These are phyloP conservation scores for Falco concolor DNA, from an alignment of 2,797 vertebrate genomes.

Conservation along the genomic window DNA sequence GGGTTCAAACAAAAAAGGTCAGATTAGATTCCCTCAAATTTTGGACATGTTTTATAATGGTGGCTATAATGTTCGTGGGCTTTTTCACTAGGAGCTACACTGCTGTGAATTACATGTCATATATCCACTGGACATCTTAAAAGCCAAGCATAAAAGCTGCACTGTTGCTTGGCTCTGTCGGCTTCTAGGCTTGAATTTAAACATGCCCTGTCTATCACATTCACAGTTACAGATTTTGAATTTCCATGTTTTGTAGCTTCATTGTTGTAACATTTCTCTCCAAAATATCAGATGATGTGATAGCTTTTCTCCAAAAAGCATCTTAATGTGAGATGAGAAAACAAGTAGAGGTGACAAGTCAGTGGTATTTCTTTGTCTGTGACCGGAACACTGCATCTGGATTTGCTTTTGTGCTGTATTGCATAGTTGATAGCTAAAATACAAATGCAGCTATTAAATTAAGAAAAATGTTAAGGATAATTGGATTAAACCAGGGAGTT, in stretches of 20 bases:
- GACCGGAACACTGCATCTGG: neutral
- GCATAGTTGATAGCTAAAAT: neutral
- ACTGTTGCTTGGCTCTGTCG: neutral
- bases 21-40: neutral
- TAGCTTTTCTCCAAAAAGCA: neutral
- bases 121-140: neutral
- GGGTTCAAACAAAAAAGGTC: neutral
- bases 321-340: neutral
- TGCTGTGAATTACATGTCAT: neutral
- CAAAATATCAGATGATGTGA: neutral
- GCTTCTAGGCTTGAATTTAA: neutral
- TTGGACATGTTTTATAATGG: neutral
- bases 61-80: neutral
- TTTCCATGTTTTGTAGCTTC: neutral
- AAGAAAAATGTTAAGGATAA: neutral
- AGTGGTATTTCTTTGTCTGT: constrained; percentile 11
- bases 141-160: neutral
- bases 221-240: neutral
- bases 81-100: neutral
- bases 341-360: neutral
- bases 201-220: neutral
- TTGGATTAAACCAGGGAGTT: neutral
- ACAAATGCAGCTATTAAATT: neutral
- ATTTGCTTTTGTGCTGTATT: neutral
- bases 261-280: neutral